phyloP scores from a whole-genome alignment of 2,113 vertebrate species.

The Semnornis frantzii region DNA sequence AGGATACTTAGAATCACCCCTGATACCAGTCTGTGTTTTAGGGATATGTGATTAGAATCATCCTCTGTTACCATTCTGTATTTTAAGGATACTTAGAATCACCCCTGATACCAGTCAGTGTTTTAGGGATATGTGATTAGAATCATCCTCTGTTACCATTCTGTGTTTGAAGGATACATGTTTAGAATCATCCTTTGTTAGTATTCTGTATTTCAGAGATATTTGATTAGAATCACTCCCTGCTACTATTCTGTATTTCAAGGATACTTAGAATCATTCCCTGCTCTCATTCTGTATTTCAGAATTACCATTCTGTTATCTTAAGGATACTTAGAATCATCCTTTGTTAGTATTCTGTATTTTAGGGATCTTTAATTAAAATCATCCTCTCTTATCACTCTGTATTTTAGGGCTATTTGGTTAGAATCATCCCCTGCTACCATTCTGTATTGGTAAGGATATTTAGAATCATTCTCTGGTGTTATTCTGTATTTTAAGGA shows the following conservation, averaged over 20 bases:
- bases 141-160: neutral
- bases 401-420: neutral
- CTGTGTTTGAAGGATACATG: too few species aligned
- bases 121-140: neutral
- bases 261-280: too few species aligned
- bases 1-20: neutral
- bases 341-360: too few species aligned
- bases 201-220: neutral
- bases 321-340: too few species aligned
- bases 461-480: neutral
- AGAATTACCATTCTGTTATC: too few species aligned
- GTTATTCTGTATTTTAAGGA: neutral
- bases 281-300: too few species aligned
- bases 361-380: too few species aligned
- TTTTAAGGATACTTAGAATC: neutral
- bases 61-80: too few species aligned
- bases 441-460: too few species aligned
- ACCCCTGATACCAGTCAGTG: too few species aligned
- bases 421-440: neutral
- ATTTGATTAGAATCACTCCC: neutral
- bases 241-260: too few species aligned
- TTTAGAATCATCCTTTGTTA: neutral
- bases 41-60: neutral
- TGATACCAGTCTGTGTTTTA: neutral
- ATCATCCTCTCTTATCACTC: too few species aligned